A percentile compares a stretch with the other conserved stretches of the same genome.
Conservation (phyloP, 2,113 vertebrate genomes). For the Pangasianodon gigas region DNA sequence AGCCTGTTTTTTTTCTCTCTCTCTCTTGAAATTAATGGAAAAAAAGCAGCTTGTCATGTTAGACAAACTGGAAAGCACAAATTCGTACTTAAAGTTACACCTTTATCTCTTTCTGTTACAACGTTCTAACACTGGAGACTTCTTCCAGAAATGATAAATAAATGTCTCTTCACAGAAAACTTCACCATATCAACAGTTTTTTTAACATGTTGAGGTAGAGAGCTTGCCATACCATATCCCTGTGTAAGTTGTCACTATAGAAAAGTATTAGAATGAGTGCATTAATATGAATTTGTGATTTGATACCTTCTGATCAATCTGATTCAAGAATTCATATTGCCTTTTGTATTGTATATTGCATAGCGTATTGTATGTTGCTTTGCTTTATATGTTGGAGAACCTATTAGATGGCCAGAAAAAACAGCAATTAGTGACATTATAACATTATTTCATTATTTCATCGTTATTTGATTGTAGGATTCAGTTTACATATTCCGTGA, state of each 20-base stretch:
- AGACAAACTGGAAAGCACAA: too few species aligned
- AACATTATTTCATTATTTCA: not conserved
- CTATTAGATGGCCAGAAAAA: not conserved
- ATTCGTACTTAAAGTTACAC: too few species aligned
- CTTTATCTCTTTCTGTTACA: not conserved
- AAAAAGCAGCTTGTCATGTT: not conserved
- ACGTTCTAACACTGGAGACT: not conserved
- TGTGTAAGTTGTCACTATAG: not conserved
- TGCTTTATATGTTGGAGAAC: not conserved
- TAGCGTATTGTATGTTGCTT: not conserved
- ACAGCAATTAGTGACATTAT: not conserved
- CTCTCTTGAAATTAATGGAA: not conserved
- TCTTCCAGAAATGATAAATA: not conserved
- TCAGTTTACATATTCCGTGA: conserved; percentile 87
- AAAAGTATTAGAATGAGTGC: not conserved
- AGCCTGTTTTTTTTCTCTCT: not conserved
- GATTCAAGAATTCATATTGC: not conserved
- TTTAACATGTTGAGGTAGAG: not conserved
- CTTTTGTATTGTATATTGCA: too few species aligned
- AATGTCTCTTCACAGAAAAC: not conserved
- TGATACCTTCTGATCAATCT: not conserved
- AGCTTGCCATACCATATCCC: not conserved
- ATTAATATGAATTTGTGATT: not conserved
- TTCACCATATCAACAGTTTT: not conserved
- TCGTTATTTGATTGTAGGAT: conserved; percentile 71